Base-by-base conservation (phyloP, 53 echinoderm and acorn worm genomes). In the Actinopyga echinites region DNA sequence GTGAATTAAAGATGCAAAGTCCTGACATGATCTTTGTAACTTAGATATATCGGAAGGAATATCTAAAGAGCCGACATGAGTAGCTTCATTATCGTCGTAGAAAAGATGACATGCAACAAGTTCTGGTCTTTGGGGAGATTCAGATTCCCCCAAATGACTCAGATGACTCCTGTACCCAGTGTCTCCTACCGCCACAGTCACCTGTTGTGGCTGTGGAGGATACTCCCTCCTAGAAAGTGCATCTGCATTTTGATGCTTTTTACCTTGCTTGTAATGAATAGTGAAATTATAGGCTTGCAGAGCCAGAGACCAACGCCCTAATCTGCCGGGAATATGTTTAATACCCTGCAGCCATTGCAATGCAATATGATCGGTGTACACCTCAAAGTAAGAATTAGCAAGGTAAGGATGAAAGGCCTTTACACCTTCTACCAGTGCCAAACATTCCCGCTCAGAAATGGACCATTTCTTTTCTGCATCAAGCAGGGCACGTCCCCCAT, bases 221-320 rank as follows among this genome's bases (percentile, higher is more conserved):
- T 77, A 77, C 8, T 21, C 28, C 30, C 77, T 9, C 53, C 4
- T 77, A 77, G 77, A 77, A 9, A 77, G 30, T n/a, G 56, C 77
- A 52, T 77, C 52, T 54, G 54, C 54, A 77, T 77, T 52, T 55
- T 77, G 77, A 77, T 77, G 75, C 31, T 77, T 53, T 23, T 74
- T 74, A 22, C 85, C 85, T 52, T 22, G 28, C 30, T 64, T 64
- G 49, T 84, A 67, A 22, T 45, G 26, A 23, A 84, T 45, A 30
- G 43, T 21, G 57, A 84, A 84, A 57, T 73, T 56, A 60, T 84
- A 84, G 6, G 35, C 85, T 58, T 74, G 74, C 4, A 84, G 65
- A 8, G 45, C 28, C 34, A 84, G 15, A 5, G 85, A 77, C 85
- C 85, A 84, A 38, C 85, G 85, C 7, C 85, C 74, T 61, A 84